These are phyloP conservation scores for Conus ventricosus DNA, from an alignment of 1,140 invertebrate genomes.

Conservation along the genomic window DNA sequence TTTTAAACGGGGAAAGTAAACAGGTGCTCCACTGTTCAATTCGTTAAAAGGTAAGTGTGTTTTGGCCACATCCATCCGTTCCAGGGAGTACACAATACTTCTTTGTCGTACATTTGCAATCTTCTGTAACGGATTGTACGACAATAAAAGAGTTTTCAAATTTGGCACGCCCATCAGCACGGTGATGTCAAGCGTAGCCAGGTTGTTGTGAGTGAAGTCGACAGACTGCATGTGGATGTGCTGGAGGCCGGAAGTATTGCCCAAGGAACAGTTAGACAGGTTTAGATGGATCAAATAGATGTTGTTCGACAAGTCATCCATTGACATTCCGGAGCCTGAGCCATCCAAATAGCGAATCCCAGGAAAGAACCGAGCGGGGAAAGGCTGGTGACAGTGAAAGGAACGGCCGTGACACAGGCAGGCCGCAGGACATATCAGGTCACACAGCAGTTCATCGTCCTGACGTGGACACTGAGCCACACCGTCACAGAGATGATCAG, in stretches of 20 bases:
- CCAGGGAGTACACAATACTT: background rate
- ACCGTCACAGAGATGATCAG: background rate
- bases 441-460: background rate
- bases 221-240: background rate
- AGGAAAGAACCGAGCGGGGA: background rate
- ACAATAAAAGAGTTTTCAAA: background rate
- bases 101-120: background rate
- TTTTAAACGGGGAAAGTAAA: slow-evolving; percentile 8
- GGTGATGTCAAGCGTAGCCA: background rate
- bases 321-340: background rate
- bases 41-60: background rate
- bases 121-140: background rate
- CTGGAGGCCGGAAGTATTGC: background rate
- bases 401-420: background rate
- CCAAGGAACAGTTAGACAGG: background rate
- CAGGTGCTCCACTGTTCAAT: background rate
- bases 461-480: background rate
- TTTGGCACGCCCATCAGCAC: background rate
- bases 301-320: background rate
- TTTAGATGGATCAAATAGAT: background rate
- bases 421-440: background rate
- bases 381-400: background rate
- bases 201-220: background rate
- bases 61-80: background rate
- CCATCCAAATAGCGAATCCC: background rate